phyloP scores from a whole-genome alignment of 2,797 vertebrate species.

The Brachyalestes nurse region DNA sequence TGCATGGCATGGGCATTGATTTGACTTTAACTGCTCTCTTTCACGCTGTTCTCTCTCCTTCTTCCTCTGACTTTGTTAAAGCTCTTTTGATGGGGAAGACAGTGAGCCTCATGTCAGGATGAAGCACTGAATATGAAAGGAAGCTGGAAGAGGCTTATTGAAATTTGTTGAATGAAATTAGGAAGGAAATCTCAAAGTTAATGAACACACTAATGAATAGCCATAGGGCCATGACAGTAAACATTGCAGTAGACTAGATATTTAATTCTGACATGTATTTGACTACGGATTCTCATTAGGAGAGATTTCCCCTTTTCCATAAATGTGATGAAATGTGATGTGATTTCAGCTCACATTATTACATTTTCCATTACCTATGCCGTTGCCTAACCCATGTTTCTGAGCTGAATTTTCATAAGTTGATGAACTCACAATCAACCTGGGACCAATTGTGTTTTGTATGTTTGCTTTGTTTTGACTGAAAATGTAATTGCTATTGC shows the following conservation, averaged over 20 bases:
- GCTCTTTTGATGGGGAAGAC: constrained; percentile 18
- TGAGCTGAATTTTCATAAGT: constrained; percentile 25
- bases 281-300: constrained; percentile 35
- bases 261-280: constrained; percentile 35
- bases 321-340: constrained; percentile 37
- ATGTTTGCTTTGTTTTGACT: constrained; percentile 55
- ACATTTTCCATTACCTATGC: constrained; percentile 26
- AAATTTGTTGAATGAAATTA: constrained; percentile 63
- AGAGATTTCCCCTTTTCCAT: constrained; percentile 26
- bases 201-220: constrained; percentile 58
- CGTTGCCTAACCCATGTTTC: constrained; percentile 33
- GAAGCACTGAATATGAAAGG: constrained; percentile 50
- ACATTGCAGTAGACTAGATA: constrained; percentile 22
- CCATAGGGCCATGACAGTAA: constrained; percentile 40
- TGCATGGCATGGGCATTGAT: neutral
- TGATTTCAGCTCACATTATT: constrained; percentile 34
- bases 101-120: constrained; percentile 31
- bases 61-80: constrained; percentile 25
- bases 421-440: constrained; percentile 65
- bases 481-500: constrained; percentile 30
- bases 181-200: constrained; percentile 40
- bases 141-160: constrained; percentile 52
- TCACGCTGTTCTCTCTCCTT: neutral
- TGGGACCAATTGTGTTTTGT: constrained; percentile 47
- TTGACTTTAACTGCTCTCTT: neutral